These are phyloP conservation scores for Ophiodon elongatus DNA, from an alignment of 2,113 vertebrate species.

Conservation along the genomic window DNA sequence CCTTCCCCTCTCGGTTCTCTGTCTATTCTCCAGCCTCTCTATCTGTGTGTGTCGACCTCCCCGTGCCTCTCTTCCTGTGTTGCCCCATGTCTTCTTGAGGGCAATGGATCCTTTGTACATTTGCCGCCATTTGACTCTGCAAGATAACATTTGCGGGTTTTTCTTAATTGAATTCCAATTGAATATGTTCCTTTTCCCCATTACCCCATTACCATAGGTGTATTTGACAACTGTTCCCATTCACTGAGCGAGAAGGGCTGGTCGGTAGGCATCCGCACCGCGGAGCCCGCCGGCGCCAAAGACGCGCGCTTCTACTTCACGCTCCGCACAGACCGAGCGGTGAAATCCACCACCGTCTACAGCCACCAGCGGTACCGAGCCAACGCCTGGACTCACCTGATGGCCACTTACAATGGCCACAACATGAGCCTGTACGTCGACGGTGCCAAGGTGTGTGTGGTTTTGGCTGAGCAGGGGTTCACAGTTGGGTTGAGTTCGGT, in stretches of 20 bases:
- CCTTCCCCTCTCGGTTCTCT: slow-evolving; percentile 60
- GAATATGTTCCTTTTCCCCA: neutral
- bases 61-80: neutral
- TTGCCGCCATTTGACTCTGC: neutral
- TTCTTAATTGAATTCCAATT: neutral
- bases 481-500: neutral
- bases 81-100: neutral
- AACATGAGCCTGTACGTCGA: slow-evolving; percentile 91
- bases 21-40: slow-evolving; percentile 35
- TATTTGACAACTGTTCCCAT: slow-evolving; percentile 97
- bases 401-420: slow-evolving; percentile 89
- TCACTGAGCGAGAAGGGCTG: slow-evolving; percentile 92
- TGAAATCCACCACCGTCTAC: slow-evolving; percentile 84
- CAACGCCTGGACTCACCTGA: slow-evolving; percentile 90
- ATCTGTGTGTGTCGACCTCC: neutral
- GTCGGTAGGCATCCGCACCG: slow-evolving; percentile 91
- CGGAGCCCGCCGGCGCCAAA: slow-evolving; percentile 83
- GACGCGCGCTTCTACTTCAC: slow-evolving; percentile 95
- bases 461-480: slow-evolving; percentile 1
- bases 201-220: slow-evolving; percentile 81
- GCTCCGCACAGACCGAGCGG: slow-evolving; percentile 91
- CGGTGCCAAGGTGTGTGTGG: slow-evolving; percentile 84
- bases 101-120: slow-evolving; percentile 16
- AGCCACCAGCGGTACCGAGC: slow-evolving; percentile 86
- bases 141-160: neutral